phyloP scores from a whole-genome alignment of 2,113 vertebrate species.

The Epinephelus moara region DNA sequence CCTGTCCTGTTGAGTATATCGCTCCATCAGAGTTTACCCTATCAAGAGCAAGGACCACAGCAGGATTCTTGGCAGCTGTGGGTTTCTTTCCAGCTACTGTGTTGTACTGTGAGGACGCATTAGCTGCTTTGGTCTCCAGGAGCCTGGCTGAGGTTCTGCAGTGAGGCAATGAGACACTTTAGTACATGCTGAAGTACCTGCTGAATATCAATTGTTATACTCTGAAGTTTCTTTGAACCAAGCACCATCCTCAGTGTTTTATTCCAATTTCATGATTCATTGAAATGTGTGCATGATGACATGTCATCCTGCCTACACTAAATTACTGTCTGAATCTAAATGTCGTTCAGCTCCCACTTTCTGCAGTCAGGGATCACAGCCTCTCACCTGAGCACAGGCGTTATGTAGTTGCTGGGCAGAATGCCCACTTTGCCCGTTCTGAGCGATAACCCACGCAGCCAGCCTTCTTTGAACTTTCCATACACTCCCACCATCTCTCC shows the following conservation, averaged over 20 bases:
- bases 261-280: slow-evolving; percentile 2
- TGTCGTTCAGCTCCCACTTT: slow-evolving; percentile 42
- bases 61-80: slow-evolving; percentile 74
- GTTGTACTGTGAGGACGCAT: slow-evolving; percentile 60
- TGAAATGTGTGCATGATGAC: neutral
- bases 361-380: slow-evolving; percentile 6
- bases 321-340: slow-evolving; percentile 38
- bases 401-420: slow-evolving; percentile 91
- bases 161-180: slow-evolving; percentile 28
- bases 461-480: slow-evolving; percentile 92
- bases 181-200: neutral
- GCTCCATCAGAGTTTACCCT: slow-evolving; percentile 77
- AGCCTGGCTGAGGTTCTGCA: slow-evolving; percentile 86
- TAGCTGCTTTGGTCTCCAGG: slow-evolving; percentile 79
- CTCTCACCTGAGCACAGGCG: slow-evolving; percentile 92
- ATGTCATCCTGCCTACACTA: slow-evolving; percentile 24
- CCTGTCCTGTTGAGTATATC: slow-evolving; percentile 69
- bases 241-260: neutral
- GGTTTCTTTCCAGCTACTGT: slow-evolving; percentile 74
- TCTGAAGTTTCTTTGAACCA: neutral
- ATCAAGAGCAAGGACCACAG: slow-evolving; percentile 79
- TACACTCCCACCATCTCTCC: slow-evolving; percentile 95
- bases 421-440: slow-evolving; percentile 92
- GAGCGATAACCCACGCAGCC: slow-evolving; percentile 93
- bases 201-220: neutral